phyloP scores from a whole-genome alignment of 2,888 invertebrate species.

The Macrophya alboannulata region DNA sequence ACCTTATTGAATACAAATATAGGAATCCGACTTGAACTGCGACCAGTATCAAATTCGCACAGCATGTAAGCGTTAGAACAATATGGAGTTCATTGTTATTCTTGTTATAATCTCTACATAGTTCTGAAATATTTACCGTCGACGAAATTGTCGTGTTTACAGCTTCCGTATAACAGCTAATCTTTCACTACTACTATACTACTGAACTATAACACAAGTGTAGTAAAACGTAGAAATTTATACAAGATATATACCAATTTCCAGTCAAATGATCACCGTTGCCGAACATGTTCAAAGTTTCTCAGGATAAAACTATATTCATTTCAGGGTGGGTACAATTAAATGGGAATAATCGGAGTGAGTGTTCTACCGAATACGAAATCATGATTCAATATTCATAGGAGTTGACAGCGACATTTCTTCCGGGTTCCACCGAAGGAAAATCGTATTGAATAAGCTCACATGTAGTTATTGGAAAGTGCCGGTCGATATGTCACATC shows the following conservation, averaged over 20 bases:
- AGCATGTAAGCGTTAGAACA: background rate
- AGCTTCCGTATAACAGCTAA: background rate
- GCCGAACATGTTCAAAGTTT: background rate
- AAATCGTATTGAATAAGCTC: background rate
- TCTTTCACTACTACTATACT: background rate
- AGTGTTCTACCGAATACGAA: background rate
- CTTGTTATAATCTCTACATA: background rate
- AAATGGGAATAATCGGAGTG: background rate
- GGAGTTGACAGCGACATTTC: background rate
- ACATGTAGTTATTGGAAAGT: conserved; percentile 5
- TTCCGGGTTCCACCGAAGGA: background rate
- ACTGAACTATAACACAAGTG: background rate
- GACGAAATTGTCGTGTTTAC: background rate
- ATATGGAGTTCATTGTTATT: background rate
- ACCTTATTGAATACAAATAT: background rate
- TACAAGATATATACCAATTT: background rate
- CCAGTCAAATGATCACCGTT: background rate
- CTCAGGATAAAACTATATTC: background rate
- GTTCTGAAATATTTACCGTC: background rate
- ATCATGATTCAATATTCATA: background rate
- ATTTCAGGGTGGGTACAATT: background rate
- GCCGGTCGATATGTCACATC: background rate
- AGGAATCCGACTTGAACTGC: background rate
- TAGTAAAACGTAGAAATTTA: background rate
- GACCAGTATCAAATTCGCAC: background rate